Evolutionary conservation across 2,113 vertebrate species (phyloP).

Genomic region (Dermatemys mawii): DNA sequence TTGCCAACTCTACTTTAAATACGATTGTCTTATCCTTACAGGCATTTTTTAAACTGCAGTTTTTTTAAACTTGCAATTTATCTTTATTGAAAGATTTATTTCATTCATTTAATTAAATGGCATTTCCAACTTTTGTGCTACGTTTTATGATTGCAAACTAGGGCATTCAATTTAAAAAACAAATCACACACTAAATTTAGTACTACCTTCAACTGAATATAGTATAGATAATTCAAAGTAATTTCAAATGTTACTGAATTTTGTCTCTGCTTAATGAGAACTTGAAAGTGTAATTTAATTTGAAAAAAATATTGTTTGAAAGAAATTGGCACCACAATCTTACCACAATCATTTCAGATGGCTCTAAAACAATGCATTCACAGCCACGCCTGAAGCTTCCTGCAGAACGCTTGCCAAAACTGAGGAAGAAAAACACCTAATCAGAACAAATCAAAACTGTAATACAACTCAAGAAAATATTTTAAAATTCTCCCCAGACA

Average conservation of each 20-base stretch:
- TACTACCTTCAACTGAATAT: background rate
- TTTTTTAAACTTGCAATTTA: background rate
- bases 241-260: background rate
- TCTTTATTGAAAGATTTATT: background rate
- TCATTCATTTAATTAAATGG: constrained; percentile 16
- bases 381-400: constrained; percentile 97
- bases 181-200: background rate
- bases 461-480: background rate
- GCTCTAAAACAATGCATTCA: constrained; percentile 99
- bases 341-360: constrained; percentile 99
- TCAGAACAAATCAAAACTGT: constrained; percentile 31
- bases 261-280: background rate
- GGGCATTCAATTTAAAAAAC: background rate
- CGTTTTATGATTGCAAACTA: background rate
- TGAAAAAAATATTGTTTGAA: background rate
- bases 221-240: background rate
- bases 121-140: background rate
- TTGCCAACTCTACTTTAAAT: background rate
- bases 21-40: background rate
- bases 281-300: background rate
- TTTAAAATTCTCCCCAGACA: constrained; percentile 1
- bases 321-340: constrained; percentile 54
- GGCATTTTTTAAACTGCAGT: background rate
- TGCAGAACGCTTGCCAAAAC: constrained; percentile 97
- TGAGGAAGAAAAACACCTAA: constrained; percentile 64